Evolutionary conservation across 1,140 invertebrate genomes (phyloP).

Genomic region (Diorhabda sublineata): DNA sequence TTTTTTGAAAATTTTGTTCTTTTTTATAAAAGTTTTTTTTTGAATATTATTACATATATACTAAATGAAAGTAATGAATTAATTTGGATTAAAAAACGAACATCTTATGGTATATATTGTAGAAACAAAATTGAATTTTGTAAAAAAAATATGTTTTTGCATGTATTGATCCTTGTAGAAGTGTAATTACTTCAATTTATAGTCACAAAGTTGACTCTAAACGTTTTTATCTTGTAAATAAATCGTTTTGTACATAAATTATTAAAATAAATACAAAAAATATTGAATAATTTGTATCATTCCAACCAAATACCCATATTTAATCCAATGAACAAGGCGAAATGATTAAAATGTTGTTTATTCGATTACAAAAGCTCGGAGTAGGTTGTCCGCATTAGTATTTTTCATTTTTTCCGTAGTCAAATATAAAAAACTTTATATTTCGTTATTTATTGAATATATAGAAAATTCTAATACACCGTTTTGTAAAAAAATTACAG

Average conservation of each 20-base stretch:
- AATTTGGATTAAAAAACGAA: not conserved
- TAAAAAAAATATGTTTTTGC: not conserved
- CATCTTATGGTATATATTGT: not conserved
- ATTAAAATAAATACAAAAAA: slow-evolving; percentile 6
- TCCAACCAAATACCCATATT: too few species aligned
- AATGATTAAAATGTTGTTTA: too few species aligned
- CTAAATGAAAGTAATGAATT: not conserved
- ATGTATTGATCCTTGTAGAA: not conserved
- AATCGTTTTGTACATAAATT: slow-evolving; percentile 7
- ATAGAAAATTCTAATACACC: too few species aligned
- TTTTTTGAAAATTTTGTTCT: too few species aligned
- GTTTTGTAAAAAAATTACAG: too few species aligned
- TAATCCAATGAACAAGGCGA: too few species aligned
- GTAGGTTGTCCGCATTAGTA: too few species aligned
- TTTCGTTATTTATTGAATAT: too few species aligned
- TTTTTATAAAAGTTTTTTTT: not conserved
- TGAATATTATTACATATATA: not conserved
- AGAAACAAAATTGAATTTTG: not conserved
- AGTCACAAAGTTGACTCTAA: not conserved
- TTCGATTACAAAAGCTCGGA: too few species aligned
- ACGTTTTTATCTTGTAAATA: slow-evolving; percentile 10
- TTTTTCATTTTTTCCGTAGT: too few species aligned
- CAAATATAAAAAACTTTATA: too few species aligned
- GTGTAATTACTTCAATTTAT: not conserved
- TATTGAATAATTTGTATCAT: not conserved